Percentiles rank a stretch among this genome's conserved stretches.
Conservation (phyloP, 1,140 invertebrate species). For the Adoxophyes honmai region DNA sequence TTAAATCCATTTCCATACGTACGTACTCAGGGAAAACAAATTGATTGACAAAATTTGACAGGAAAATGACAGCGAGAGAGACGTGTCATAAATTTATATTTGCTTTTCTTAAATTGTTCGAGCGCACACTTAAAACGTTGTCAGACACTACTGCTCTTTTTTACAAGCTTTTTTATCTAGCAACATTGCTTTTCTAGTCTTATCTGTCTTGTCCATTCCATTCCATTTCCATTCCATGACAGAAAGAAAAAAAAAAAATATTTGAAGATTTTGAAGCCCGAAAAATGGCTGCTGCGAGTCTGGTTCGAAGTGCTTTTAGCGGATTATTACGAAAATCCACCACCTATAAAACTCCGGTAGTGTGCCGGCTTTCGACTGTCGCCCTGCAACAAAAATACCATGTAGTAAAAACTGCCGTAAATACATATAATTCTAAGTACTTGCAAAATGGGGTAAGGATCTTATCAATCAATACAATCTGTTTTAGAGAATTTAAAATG, state of each 20-base stretch:
- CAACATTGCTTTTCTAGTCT: slow-evolving; percentile 18
- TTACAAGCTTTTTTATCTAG: slow-evolving; percentile 10
- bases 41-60: slow-evolving; percentile 26
- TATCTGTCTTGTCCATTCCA: slow-evolving; percentile 30
- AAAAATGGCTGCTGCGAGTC: slow-evolving; percentile 71
- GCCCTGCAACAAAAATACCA: slow-evolving; percentile 57
- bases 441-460: slow-evolving; percentile 63
- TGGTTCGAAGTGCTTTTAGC: slow-evolving; percentile 63
- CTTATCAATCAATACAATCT: slow-evolving; percentile 37
- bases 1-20: slow-evolving; percentile 56
- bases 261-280: slow-evolving; percentile 43
- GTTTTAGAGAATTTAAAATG: slow-evolving; percentile 13
- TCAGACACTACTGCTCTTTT: not conserved
- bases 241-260: slow-evolving; percentile 18
- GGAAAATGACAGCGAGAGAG: slow-evolving; percentile 24
- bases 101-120: slow-evolving; percentile 3
- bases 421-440: slow-evolving; percentile 38
- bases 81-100: slow-evolving; percentile 30
- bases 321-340: slow-evolving; percentile 66
- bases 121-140: not conserved
- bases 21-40: slow-evolving; percentile 52
- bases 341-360: slow-evolving; percentile 50
- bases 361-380: slow-evolving; percentile 59
- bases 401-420: slow-evolving; percentile 45
- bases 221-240: too few relatives aligned